These are phyloP conservation scores for Arothron firmamentum DNA, from an alignment of 2,113 vertebrate genomes.

Conservation along the genomic window DNA sequence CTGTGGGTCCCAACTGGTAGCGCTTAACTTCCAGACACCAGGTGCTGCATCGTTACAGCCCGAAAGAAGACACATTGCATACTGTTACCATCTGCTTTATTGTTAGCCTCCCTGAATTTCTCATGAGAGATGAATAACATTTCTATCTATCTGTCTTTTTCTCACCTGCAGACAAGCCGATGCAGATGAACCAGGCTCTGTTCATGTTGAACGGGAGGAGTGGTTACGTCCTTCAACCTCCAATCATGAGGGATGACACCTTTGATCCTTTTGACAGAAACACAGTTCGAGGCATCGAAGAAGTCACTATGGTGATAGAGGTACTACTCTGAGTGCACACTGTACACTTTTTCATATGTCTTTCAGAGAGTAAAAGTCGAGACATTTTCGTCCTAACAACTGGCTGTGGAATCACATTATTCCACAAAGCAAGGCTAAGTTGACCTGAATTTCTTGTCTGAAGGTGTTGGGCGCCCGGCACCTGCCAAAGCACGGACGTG, in stretches of 20 bases:
- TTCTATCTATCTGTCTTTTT: no score
- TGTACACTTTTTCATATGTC: no score
- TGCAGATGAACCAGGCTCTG: conserved; percentile 99
- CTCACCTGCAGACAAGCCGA: conserved; percentile 85
- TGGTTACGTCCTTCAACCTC: conserved; percentile 90
- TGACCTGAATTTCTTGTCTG: not conserved
- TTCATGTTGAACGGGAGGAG: conserved; percentile 91
- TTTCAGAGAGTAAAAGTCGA: no score
- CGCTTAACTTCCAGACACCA: conserved; percentile 98
- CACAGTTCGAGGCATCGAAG: conserved; percentile 81
- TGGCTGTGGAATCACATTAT: no score
- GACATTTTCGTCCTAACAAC: no score
- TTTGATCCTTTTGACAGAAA: conserved; percentile 95
- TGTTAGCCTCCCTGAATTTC: not conserved
- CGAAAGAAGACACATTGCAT: not conserved
- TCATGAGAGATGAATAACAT: no score
- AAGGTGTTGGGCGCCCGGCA: conserved; percentile 94
- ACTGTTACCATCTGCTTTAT: no score
- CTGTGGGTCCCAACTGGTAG: conserved; percentile 95
- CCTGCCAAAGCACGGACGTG: conserved; percentile 93
- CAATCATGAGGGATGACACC: conserved; percentile 89
- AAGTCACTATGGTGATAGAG: conserved; percentile 84
- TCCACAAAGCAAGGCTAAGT: not conserved
- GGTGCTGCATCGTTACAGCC: conserved; percentile 65
- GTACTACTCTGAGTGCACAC: conserved; percentile 10